Percentiles rank a stretch among this genome's conserved stretches.
Conservation (phyloP, 2,113 vertebrate species). For the Ochotona princeps region DNA sequence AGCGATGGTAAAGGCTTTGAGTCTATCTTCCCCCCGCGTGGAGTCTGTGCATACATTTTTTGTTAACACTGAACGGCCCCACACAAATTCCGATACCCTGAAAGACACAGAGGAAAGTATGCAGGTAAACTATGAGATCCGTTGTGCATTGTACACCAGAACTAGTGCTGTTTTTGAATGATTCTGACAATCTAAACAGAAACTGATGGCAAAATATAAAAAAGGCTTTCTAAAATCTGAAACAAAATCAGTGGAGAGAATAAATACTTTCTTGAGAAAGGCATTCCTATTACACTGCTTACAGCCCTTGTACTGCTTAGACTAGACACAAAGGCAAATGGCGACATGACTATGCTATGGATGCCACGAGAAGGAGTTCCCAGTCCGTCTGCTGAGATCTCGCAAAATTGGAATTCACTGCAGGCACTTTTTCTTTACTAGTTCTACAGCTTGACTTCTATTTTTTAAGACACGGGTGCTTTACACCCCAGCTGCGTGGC, state of each 20-base stretch:
- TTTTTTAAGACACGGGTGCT: neutral
- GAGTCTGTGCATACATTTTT: neutral
- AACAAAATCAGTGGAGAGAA: neutral
- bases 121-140: neutral
- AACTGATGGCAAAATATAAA: neutral
- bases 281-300: neutral
- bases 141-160: neutral
- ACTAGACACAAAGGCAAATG: neutral
- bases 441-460: neutral
- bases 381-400: neutral
- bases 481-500: no score
- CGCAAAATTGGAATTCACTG: neutral
- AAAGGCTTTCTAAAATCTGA: neutral
- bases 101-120: neutral
- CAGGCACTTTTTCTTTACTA: neutral
- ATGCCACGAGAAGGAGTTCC: neutral
- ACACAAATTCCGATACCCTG: neutral
- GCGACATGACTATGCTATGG: neutral
- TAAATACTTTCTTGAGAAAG: neutral
- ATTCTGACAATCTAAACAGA: conserved; percentile 23
- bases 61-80: neutral
- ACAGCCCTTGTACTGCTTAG: accelerated
- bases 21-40: neutral
- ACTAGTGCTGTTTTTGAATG: neutral
- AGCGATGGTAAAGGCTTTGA: neutral